Evolutionary conservation across 2,113 vertebrate genomes (phyloP), one percentile per base, ranked within the genome.

Genomic region (Nipponia nippon): DNA sequence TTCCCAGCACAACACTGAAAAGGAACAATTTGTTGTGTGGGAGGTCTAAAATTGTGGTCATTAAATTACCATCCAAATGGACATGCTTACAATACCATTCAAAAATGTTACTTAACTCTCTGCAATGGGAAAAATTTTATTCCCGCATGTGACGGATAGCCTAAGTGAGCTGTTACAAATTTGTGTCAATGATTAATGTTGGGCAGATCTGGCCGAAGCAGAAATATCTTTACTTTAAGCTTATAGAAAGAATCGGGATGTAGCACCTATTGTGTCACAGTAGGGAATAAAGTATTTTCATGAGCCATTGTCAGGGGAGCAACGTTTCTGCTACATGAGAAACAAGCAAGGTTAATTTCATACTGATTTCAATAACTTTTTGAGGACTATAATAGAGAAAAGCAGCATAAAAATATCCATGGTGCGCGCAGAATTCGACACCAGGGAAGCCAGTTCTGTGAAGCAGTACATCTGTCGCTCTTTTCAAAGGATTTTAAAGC

Each of bases 311-410:
- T 95, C 94, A 87, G 62, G 59, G 77, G 50, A 96, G 89, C 67
- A 91, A 69, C 36, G 2, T 96, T 97, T 94, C 84, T 95, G 86
- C 84, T 79, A 71, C 61, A 47, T 19, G 61, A 97, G 79, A 94
- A 95, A 97, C 72, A 97, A 90, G 78, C 84, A 83, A 97, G 96
- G 93, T 90, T 98, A 96, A 98, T 97, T 97, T 97, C 95, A 90
- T 84, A 94, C 93, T 88, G 90, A 94, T 97, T 97, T 93, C 46
- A 65, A 50, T 67, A 96, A 96, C 85, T 96, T 94, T 85, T 89
- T 77, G 69, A 96, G 73, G 70, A 76, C 90, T 82, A 61, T 46
- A 96, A 94, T 81, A 67, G 73, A 95, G 91, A 94, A 97, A 97
- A 98, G 85, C 91, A 96, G 95, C 92, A 89, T 78, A 87, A 97